A percentile compares a stretch with the other conserved stretches of the same genome.
phyloP scores from a whole-genome alignment of 2,888 invertebrate species.

The Agrotis exclamationis region DNA sequence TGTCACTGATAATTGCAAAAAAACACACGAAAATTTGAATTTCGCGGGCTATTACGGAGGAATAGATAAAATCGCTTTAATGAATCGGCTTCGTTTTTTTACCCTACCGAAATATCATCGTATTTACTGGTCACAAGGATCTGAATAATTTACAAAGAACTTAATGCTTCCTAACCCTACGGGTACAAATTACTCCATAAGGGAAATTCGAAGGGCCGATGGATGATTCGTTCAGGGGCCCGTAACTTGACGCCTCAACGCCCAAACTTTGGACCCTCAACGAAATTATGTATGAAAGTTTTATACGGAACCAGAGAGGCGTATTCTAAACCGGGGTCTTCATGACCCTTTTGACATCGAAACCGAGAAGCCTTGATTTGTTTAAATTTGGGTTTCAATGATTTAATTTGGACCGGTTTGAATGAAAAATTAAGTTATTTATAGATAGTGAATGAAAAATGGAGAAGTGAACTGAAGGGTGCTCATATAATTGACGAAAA shows the following conservation, averaged over 20 bases:
- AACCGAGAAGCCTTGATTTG: conserved; percentile 48
- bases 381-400: conserved; percentile 38
- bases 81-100: too few species aligned
- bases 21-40: too few species aligned
- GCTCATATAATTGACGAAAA: neutral
- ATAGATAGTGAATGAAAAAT: conserved; percentile 12
- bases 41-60: too few species aligned
- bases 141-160: conserved; percentile 39
- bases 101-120: neutral
- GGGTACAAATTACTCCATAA: conserved; percentile 42
- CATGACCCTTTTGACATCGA: conserved; percentile 30
- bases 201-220: conserved; percentile 31
- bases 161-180: conserved; percentile 13
- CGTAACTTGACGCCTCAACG: conserved; percentile 43
- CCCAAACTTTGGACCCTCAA: conserved; percentile 45
- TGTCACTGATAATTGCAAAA: too few species aligned
- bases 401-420: conserved; percentile 41
- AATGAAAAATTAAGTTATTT: conserved; percentile 19
- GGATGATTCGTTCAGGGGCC: conserved; percentile 30
- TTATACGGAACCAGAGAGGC: conserved; percentile 36
- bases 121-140: conserved; percentile 11
- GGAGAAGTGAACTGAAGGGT: neutral
- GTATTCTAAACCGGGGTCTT: conserved; percentile 45
- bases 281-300: conserved; percentile 60
- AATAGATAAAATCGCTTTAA: too few species aligned